Evolutionary conservation across 35 echinoderm and acorn worm genomes (phyloP).

Genomic region (Anneissia japonica): DNA sequence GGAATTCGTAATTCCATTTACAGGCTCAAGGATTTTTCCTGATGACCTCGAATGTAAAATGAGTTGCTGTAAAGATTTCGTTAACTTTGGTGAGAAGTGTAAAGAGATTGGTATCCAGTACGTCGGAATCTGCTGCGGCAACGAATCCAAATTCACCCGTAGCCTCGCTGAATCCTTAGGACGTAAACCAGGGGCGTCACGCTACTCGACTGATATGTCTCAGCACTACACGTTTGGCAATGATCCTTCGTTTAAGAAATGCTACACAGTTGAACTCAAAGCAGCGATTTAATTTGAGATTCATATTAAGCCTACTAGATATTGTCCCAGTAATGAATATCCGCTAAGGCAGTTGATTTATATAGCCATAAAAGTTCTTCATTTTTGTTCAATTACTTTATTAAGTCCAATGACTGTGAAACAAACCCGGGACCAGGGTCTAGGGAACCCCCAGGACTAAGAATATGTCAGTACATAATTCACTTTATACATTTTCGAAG

Average conservation of each 20-base stretch:
- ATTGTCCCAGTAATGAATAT: too few relatives aligned
- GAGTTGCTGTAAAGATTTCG: constrained; percentile 46
- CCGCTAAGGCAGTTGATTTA: too few relatives aligned
- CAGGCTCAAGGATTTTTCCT: constrained; percentile 57
- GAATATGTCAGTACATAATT: too few relatives aligned
- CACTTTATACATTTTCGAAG: too few relatives aligned
- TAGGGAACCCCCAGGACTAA: too few relatives aligned
- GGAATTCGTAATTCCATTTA: too few relatives aligned
- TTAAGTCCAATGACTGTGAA: too few relatives aligned
- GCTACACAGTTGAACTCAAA: not conserved
- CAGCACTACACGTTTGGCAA: constrained; percentile 55
- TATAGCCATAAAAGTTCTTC: too few relatives aligned
- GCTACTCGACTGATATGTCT: constrained; percentile 60
- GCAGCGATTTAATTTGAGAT: not conserved
- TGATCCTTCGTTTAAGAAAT: not conserved
- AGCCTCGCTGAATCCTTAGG: constrained; percentile 72
- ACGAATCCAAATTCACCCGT: constrained; percentile 67
- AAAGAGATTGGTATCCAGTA: constrained; percentile 75
- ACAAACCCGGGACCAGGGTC: too few relatives aligned
- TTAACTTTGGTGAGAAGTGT: constrained; percentile 48
- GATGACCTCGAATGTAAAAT: constrained; percentile 42
- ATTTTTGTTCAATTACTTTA: too few relatives aligned
- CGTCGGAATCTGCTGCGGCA: constrained; percentile 87
- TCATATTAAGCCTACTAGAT: too few relatives aligned
- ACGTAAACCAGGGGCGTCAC: constrained; percentile 50